Base-by-base conservation (phyloP, 2,113 vertebrate genomes). In the Eulacestoma nigropectus region DNA sequence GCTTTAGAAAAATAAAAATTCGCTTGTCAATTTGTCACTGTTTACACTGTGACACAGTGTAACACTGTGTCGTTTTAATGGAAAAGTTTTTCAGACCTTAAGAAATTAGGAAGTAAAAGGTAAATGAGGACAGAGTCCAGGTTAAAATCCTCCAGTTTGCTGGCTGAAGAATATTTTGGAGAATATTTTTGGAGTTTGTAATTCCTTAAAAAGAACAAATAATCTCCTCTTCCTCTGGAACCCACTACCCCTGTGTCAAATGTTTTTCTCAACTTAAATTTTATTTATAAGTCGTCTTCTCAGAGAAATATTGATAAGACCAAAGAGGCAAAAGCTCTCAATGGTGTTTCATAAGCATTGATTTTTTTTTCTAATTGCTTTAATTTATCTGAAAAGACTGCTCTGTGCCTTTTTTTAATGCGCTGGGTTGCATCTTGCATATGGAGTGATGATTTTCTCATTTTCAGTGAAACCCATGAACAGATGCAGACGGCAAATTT, bases 401-500 rank as follows among this genome's bases (percentile, higher is more conserved):
- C 50, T 87, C 74, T 90, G 70, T 88, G 87, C 82, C 74, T 78
- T 82, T 94, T 95, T 89, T 89, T 91, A 84, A 91, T 85, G 82
- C 70, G 32, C 72, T 77, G 79, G 70, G 90, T 79, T 95, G 87
- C 64, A 72, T 90, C 64, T 89, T 92, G 94, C 84, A 85, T 91
- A 94, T 85, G 85, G 93, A 95, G 93, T 74, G 94, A 85, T 91
- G 89, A 94, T 96, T 96, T 96, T 80, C 90, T 94, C 93, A 67
- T 97, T 87, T 85, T 88, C 85, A 77, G 70, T 88, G 94, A 83
- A 94, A 94, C 59, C 72, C 85, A 83, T 41, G 81, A 93, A 88
- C 93, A 96, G 96, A 96, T 96, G 95, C 85, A 94, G 90, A 44
- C 64, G 27, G 82, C 82, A 90, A 90, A 95, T 96, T 90, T 96